Base-by-base conservation (phyloP, 2,888 invertebrate species). In the Rhimphoctona megacephalus region DNA sequence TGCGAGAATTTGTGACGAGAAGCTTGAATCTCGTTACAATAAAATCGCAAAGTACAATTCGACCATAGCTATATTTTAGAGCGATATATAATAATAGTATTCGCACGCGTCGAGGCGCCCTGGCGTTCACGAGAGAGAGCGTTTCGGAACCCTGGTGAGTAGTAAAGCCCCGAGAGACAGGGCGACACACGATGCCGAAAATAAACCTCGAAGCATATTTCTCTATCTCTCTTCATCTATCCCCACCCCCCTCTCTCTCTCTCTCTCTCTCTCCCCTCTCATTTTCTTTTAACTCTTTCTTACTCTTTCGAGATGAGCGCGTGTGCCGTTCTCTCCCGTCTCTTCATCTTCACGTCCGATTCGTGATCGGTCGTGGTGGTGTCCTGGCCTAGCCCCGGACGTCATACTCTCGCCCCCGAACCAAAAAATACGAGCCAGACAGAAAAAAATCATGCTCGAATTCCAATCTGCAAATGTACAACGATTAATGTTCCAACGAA, bases 201-300 rank as follows among this genome's bases (percentile, higher is more conserved):
- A 94, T 94, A 94, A 93, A 93, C 93, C 90, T 89, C 90, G 89
- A 85, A 81, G 81, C 87, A 85, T 86, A 87, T 87, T 89, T 83
- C 70, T 87, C 83, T 87, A 72, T 67, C 85, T 49, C 52, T 30
- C 70, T 46, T 49, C 36, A 54, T 67, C 49, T 11, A 57, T 57
- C 57, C 82, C 79, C 79, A 82, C 80, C 77, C 85, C 4, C 1
- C 90, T 89, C 90, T 90, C 89, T 81, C 86, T 88, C 89, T 89
- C 89, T 89, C 89, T 80, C 66, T 85, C 80, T 87, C 73, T 46
- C 86, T 61, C 30, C 43, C 52, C 36, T 25, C n/a, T n/a, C n/a
- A 43, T 52, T 66, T 54, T 54, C 54, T 54, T 54, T 54, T 22
- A 11, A 14, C 57, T 80, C 91, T 85, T 89, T 89, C 90, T 89